Conservation (phyloP, 2,797 vertebrate genomes). For the Enteromius viviparus region DNA sequence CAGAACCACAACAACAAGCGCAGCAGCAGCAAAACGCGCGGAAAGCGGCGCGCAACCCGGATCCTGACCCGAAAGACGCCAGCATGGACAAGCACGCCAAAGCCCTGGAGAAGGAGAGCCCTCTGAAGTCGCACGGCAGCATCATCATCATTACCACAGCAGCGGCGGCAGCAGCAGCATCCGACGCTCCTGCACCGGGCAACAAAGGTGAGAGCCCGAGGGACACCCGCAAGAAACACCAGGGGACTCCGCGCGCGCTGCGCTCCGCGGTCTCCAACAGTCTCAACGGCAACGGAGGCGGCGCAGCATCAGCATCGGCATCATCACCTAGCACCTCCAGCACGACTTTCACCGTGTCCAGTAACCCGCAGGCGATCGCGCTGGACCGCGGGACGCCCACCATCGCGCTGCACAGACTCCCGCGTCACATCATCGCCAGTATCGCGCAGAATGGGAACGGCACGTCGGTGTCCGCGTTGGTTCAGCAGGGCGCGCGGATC, state of each 20-base stretch:
- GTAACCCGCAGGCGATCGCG: constrained; percentile 69
- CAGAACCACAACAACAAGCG: constrained; percentile 75
- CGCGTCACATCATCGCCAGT: constrained; percentile 79
- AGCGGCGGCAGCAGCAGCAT: constrained; percentile 18
- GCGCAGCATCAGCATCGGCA: constrained; percentile 55
- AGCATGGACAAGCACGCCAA: constrained; percentile 70
- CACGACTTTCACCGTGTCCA: constrained; percentile 73
- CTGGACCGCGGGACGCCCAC: constrained; percentile 78
- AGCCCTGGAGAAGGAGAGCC: constrained; percentile 71
- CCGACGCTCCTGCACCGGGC: constrained; percentile 65
- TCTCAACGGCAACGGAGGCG: constrained; percentile 76
- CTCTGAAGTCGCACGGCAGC: constrained; percentile 76
- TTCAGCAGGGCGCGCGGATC: constrained; percentile 69
- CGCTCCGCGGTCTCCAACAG: constrained; percentile 73
- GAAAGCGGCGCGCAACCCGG: constrained; percentile 74
- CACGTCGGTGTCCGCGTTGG: constrained; percentile 74
- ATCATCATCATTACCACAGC: constrained; percentile 30
- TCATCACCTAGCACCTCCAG: constrained; percentile 45
- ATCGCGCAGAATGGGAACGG: constrained; percentile 83
- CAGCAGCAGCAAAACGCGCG: constrained; percentile 71
- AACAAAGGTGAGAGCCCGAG: constrained; percentile 61
- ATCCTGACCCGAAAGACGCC: constrained; percentile 72
- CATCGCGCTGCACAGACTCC: constrained; percentile 79
- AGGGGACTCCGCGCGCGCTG: constrained; percentile 66
- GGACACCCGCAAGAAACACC: constrained; percentile 70